These are phyloP conservation scores for Lymantria monacha DNA, from an alignment of 2,888 invertebrate species.

Conservation along the genomic window DNA sequence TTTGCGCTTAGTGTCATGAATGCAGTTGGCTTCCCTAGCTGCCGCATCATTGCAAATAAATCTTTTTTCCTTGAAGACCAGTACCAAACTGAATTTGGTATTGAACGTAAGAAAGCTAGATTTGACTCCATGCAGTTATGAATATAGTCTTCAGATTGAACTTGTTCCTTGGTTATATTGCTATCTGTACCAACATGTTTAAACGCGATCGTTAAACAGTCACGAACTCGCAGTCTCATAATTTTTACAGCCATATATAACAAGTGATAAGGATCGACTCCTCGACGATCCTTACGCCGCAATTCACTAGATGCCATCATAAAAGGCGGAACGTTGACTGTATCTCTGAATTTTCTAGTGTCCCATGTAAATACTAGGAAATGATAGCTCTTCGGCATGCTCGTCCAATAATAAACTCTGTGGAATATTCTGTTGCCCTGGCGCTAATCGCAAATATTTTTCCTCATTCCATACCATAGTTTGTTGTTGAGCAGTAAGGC, in stretches of 20 bases:
- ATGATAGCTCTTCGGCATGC: slow-evolving; percentile 51
- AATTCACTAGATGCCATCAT: background rate
- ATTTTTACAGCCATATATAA: background rate
- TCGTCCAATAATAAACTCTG: slow-evolving; percentile 26
- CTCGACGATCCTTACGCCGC: background rate
- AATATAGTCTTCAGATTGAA: background rate
- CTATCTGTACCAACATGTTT: background rate
- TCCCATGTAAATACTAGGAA: slow-evolving; percentile 44
- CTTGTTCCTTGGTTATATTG: background rate
- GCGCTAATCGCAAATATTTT: background rate
- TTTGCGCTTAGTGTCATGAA: slow-evolving; percentile 57
- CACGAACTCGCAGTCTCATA: background rate
- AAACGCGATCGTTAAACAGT: background rate
- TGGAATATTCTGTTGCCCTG: slow-evolving; percentile 10
- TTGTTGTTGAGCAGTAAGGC: background rate
- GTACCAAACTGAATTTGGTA: slow-evolving; percentile 53
- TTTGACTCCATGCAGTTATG: slow-evolving; percentile 9
- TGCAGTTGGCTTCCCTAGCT: slow-evolving; percentile 49
- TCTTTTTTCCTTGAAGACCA: slow-evolving; percentile 51
- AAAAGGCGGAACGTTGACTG: slow-evolving; percentile 7
- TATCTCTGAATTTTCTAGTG: slow-evolving; percentile 37
- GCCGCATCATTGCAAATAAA: slow-evolving; percentile 56
- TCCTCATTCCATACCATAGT: background rate
- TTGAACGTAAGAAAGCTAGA: slow-evolving; percentile 45
- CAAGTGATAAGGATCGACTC: background rate